phyloP scores from a whole-genome alignment of 2,888 invertebrate species.

The Cabera pusaria region DNA sequence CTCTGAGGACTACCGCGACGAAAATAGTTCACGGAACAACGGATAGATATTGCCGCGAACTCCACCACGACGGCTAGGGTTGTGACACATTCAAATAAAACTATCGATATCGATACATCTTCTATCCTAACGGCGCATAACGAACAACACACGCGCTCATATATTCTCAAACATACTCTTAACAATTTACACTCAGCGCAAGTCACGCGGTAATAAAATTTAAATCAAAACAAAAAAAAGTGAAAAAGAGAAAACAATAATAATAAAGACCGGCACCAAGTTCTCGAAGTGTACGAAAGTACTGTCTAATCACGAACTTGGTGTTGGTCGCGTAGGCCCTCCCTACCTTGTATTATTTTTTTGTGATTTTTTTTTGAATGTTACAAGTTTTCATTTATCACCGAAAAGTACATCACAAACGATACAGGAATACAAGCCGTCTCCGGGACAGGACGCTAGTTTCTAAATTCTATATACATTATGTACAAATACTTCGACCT shows the following conservation, averaged over 20 bases:
- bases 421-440: constrained; percentile 57
- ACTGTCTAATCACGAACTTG: constrained; percentile 45
- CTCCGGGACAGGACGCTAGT: constrained; percentile 55
- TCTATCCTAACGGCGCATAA: constrained; percentile 62
- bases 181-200: constrained; percentile 40
- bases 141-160: constrained; percentile 76
- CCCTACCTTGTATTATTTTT: constrained; percentile 47
- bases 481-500: constrained; percentile 58
- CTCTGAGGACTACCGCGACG: constrained; percentile 20
- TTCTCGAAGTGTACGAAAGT: constrained; percentile 21
- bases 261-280: constrained; percentile 34
- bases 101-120: constrained; percentile 50
- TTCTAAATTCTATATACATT: constrained; percentile 66
- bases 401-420: constrained; percentile 65
- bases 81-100: constrained; percentile 49
- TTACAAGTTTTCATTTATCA: constrained; percentile 32
- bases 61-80: constrained; percentile 38
- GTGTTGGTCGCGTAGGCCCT: constrained; percentile 58
- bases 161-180: constrained; percentile 53
- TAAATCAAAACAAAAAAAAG: constrained; percentile 61
- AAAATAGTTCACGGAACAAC: constrained; percentile 2
- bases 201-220: constrained; percentile 70
- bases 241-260: constrained; percentile 52
- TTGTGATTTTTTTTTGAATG: constrained; percentile 54
- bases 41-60: constrained; percentile 12